A percentile compares a stretch with the other conserved stretches of the same genome.
phyloP scores from a whole-genome alignment of 2,888 invertebrate species.

The Rotaria macrura region DNA sequence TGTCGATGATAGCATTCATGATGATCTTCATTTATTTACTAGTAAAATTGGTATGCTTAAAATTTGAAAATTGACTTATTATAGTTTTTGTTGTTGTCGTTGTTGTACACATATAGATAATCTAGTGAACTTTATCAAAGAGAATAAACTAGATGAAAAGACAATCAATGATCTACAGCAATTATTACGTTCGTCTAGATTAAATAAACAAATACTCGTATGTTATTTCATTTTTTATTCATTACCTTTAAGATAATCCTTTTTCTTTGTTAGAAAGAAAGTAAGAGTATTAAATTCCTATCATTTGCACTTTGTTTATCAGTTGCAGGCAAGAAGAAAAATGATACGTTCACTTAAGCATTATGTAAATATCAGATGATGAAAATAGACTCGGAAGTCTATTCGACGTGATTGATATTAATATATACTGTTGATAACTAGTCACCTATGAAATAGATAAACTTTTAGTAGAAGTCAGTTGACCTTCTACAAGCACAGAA shows the following conservation, averaged over 20 bases:
- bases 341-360: too few relatives aligned
- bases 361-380: background rate
- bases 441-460: too few relatives aligned
- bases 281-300: background rate
- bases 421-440: background rate
- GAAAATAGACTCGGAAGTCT: background rate
- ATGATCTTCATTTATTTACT: conserved; percentile 17
- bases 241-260: background rate
- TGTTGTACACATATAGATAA: background rate
- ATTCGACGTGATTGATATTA: background rate
- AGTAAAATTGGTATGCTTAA: background rate
- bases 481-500: too few relatives aligned
- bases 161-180: background rate
- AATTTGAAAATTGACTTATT: too few relatives aligned
- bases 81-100: too few relatives aligned
- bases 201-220: background rate
- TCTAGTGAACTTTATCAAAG: background rate
- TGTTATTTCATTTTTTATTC: background rate
- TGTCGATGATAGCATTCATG: background rate
- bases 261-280: background rate
- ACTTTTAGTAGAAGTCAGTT: too few relatives aligned
- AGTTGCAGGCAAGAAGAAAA: background rate
- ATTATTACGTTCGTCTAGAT: background rate
- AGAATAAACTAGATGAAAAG: background rate
- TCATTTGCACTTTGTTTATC: background rate